These are phyloP conservation scores for Pantherophis vulpinus DNA, from an alignment of 2,797 vertebrate genomes.

Conservation along the genomic window DNA sequence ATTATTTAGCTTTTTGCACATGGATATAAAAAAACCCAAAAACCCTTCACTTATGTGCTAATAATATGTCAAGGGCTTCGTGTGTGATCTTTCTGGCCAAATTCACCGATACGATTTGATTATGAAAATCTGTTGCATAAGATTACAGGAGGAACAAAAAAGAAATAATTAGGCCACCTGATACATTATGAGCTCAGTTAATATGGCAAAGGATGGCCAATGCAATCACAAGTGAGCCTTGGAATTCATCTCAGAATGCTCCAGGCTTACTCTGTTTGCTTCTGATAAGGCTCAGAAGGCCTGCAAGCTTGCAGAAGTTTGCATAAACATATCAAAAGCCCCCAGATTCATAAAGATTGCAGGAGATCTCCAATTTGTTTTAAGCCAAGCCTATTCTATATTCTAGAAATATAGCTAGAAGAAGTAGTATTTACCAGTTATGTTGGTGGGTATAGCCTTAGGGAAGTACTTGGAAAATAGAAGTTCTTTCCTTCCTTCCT, in stretches of 20 bases:
- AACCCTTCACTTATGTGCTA: slow-evolving; percentile 23
- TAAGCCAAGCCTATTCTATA: neutral
- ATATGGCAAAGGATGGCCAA: slow-evolving; percentile 42
- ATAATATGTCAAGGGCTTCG: slow-evolving; percentile 18
- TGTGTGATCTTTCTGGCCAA: neutral
- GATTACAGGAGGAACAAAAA: slow-evolving; percentile 22
- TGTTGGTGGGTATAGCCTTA: neutral
- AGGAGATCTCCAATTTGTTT: neutral
- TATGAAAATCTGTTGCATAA: neutral
- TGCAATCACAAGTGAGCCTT: slow-evolving; percentile 23
- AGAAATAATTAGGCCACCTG: slow-evolving; percentile 25
- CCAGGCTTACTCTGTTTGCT: slow-evolving; percentile 39
- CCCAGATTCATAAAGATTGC: neutral
- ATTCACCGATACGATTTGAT: neutral
- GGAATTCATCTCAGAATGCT: slow-evolving; percentile 44
- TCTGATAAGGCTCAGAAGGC: slow-evolving; percentile 61
- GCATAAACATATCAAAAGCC: slow-evolving; percentile 14
- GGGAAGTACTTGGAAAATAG: neutral
- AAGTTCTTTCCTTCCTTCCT: too few relatives aligned
- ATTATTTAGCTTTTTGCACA: slow-evolving; percentile 54
- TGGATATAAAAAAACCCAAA: slow-evolving; percentile 40
- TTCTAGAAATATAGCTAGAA: neutral
- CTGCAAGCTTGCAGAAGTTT: slow-evolving; percentile 46
- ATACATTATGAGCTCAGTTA: slow-evolving; percentile 3
- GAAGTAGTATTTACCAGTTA: neutral